Evolutionary conservation across 2,797 vertebrate species (phyloP), one percentile per base, ranked within the genome.

Genomic region (Anguilla obscura): DNA sequence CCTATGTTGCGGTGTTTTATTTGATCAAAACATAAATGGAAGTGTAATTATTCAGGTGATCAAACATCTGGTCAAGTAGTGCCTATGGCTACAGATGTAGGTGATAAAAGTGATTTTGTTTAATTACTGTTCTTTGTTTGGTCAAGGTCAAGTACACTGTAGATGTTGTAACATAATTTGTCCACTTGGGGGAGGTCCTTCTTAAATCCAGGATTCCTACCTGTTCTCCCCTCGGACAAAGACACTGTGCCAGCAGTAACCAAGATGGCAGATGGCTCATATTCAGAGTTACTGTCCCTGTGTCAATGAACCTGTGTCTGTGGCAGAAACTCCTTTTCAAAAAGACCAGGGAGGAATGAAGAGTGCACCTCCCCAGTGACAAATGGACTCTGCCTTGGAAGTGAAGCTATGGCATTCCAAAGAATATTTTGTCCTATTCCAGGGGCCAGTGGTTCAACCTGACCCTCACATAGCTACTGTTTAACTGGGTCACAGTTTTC

Each of bases 391-490:
- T 82, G 79, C 45, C 79, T 50, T n/a, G 79, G 79, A n/a, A 9
- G 79, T 50, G 45, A 82, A 87, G 33, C 76, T 83, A 63, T 80
- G 82, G 12, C 30, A 85, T 52, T 84, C 87, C 58, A 84, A 87
- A 66, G 40, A 87, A 48, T 58, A 54, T n/a, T 87, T 80, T 87
- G 60, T 56, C 80, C 87, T 88, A 7, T 50, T 84, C 50, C 18
- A 52, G 63, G 83, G 52, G 16, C n/a, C 50, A 84, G 24, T 24
- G n/a, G 56, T 66, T 84, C 27, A 21, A 83, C n/a, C 60, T 16
- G 40, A 80, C 30, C 45, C 76, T 24, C 74, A 36, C 74, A 76
- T 76, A 40, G 27, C 71, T 83, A 56, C 33, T 83, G 36, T 83
- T 87, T 69, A 33, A 27, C 63, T 52, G 36, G 80, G 66, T 7